Percentiles rank a stretch among this genome's conserved stretches.
phyloP scores from a whole-genome alignment of 1,140 invertebrate species.

The Drosophila parabipectinata region DNA sequence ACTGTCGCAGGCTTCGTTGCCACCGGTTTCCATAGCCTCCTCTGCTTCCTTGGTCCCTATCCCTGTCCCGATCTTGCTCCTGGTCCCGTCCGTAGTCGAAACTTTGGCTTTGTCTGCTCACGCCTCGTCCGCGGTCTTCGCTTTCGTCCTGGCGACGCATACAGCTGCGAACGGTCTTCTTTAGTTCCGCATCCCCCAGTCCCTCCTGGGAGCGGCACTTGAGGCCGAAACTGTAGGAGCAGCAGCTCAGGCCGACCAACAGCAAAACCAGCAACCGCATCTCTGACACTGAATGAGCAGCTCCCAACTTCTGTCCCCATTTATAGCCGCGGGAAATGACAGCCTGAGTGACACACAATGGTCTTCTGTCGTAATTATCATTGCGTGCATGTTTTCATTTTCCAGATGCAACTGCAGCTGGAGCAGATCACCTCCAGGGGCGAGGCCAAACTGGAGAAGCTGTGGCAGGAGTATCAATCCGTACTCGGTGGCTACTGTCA shows the following conservation, averaged over 20 bases:
- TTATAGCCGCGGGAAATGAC: slow-evolving; percentile 40
- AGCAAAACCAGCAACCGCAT: slow-evolving; percentile 42
- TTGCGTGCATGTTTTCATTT: slow-evolving; percentile 20
- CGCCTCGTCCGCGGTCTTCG: slow-evolving; percentile 43
- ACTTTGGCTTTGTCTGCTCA: slow-evolving; percentile 16
- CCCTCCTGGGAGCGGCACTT: slow-evolving; percentile 85
- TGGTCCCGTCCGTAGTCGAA: slow-evolving; percentile 34
- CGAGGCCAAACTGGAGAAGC: slow-evolving; percentile 70
- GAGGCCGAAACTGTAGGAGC: slow-evolving; percentile 41
- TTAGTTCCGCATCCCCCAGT: slow-evolving; percentile 83
- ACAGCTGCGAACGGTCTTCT: slow-evolving; percentile 66
- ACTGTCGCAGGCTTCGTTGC: slow-evolving; percentile 30
- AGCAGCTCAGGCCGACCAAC: slow-evolving; percentile 20
- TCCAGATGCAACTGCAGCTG: slow-evolving; percentile 78
- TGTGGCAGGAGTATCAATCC: slow-evolving; percentile 80
- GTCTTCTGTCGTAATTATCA: slow-evolving; percentile 8
- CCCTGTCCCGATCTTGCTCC: slow-evolving; percentile 25
- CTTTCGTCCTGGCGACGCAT: slow-evolving; percentile 58
- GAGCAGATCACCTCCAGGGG: slow-evolving; percentile 73
- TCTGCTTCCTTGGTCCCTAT: slow-evolving; percentile 14
- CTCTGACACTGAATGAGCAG: slow-evolving; percentile 17
- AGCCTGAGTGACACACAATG: slow-evolving; percentile 62
- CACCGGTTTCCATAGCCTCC: slow-evolving; percentile 39
- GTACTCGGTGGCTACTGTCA: slow-evolving; percentile 75
- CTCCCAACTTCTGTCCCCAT: background rate